These are phyloP conservation scores for Anagrus nilaparvatae DNA, from an alignment of 1,140 invertebrate genomes.

Conservation along the genomic window DNA sequence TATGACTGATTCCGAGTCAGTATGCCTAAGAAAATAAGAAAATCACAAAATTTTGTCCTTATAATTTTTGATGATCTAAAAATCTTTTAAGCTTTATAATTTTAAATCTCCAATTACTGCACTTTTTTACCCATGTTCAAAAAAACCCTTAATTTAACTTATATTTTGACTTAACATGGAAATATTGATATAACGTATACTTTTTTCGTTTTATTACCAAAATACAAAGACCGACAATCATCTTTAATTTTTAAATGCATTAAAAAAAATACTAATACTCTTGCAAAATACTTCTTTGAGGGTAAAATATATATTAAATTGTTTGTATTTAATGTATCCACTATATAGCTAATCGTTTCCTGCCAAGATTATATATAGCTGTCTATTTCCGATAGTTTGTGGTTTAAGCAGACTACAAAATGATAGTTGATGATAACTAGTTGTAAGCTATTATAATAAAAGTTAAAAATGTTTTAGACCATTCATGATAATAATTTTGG, in stretches of 20 bases:
- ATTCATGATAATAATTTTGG: neutral
- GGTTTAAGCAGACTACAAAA: constrained; percentile 28
- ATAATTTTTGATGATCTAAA: no score
- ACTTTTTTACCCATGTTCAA: no score
- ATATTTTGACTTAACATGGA: neutral
- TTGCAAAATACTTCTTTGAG: no score
- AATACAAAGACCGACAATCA: neutral
- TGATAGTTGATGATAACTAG: no score
- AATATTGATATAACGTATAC: constrained; percentile 17
- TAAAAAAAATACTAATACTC: constrained; percentile 26
- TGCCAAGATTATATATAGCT: constrained; percentile 17
- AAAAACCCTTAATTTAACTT: no score
- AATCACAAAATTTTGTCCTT: no score
- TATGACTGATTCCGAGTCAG: no score
- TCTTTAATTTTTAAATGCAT: constrained; percentile 25
- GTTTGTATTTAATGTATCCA: constrained; percentile 7
- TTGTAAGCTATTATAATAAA: no score
- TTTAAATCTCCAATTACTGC: no score
- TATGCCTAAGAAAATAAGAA: no score
- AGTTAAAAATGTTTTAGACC: neutral
- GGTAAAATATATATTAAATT: constrained; percentile 34
- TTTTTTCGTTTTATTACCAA: constrained; percentile 28
- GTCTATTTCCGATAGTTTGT: constrained; percentile 38
- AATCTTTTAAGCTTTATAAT: no score
- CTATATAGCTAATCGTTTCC: constrained; percentile 23